Evolutionary conservation across 2,797 vertebrate species (phyloP), one percentile per base, ranked within the genome.

Genomic region (Coregonus sp.): DNA sequence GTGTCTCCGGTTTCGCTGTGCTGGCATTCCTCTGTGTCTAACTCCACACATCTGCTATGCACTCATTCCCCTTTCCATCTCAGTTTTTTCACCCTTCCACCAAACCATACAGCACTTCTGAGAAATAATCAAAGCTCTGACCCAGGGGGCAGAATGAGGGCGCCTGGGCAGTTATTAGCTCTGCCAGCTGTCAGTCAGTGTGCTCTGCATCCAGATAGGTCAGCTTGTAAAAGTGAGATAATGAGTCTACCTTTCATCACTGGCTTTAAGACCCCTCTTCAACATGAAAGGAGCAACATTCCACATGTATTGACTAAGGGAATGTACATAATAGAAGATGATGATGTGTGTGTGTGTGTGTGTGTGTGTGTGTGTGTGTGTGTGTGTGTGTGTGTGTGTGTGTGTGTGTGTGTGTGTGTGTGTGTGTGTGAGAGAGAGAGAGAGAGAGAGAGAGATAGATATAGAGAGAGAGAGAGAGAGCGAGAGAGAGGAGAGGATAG

Each of bases 161-260:
- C 11, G 40, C 40, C 66, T 18, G 66, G 66, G 12, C 33, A 29
- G 18, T 47, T 5, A 70, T 25, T 70, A 40, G 18, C 12, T 14
- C 37, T 50, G 35, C 11, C 12, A 50, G 2, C 40, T 70, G 35
- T 84, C 85, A 81, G 72, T 85, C 81, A 81, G 79, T 67, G 70
- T 29, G 75, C 74, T n/a, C 82, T 65, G 75, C 76, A 2, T 47
- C 76, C 85, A 82, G 80, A 73, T 84, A 84, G 66, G 76, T 74
- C 78, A 82, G 78, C 87, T 86, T 77, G 80, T 72, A 63, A 54
- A 73, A 88, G 89, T 47, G 40, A 47, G 9, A 47, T 47, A 47
- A 47, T 82, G 80, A 87, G 84, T 86, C 83, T 74, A 76, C 88
- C 80, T 82, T 73, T 90, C 84, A 87, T 81, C 83, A 1, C 79